These are phyloP conservation scores for Hyperoodon ampullatus DNA, from an alignment of 2,113 vertebrate species.

Conservation along the genomic window DNA sequence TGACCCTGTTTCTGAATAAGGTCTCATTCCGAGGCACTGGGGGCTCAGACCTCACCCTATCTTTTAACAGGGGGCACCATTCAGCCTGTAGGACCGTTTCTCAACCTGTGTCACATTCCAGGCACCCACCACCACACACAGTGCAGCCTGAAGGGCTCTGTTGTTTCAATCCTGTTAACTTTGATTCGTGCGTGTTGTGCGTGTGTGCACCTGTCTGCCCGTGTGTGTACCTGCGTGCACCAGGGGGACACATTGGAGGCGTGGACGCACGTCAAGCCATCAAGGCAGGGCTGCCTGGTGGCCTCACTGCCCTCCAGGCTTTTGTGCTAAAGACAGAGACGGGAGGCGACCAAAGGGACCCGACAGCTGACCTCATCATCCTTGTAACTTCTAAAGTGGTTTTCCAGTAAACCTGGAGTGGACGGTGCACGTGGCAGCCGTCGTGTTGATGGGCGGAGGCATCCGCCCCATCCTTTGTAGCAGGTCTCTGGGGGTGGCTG, in stretches of 20 bases:
- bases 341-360: not conserved
- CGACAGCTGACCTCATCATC: accelerated
- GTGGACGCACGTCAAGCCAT: not conserved
- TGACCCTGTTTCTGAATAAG: not conserved
- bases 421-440: accelerated
- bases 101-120: accelerated
- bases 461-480: no score
- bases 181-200: accelerated
- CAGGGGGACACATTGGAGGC: not conserved
- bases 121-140: accelerated
- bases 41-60: not conserved
- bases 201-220: not conserved
- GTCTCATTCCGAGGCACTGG: not conserved
- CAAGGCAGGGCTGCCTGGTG: not conserved
- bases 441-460: no score
- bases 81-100: accelerated
- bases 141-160: accelerated
- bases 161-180: not conserved
- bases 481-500: accelerated
- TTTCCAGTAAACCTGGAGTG: not conserved
- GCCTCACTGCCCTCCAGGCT: not conserved
- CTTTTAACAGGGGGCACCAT: not conserved
- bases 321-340: not conserved
- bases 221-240: accelerated
- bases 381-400: not conserved